Evolutionary conservation across 1,140 invertebrate genomes (phyloP), one percentile per base, ranked within the genome.

Genomic region (Piezodorus guildinii): DNA sequence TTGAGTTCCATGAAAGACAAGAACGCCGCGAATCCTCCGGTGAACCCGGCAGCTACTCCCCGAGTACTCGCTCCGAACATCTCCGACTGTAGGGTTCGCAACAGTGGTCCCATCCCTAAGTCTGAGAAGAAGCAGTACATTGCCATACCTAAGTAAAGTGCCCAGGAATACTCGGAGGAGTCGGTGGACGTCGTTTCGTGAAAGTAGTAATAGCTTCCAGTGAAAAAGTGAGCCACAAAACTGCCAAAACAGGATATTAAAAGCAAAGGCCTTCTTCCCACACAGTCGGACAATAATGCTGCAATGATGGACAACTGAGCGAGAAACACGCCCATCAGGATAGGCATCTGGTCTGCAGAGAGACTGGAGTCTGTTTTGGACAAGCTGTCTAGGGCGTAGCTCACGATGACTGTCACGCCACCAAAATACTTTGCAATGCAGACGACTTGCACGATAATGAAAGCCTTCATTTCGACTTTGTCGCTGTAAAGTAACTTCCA

Each of bases 281-380:
- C 64, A 56, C 70, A 70, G 64, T 80, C 78, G 21, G 80, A 76
- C 5, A 80, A 61, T 17, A 72, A 73, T 12, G 77, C 75, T 8
- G 72, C 66, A 43, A 69, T 34, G 27, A 77, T 69, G 1, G 77
- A n/a, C 79, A 0, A 78, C 74, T 12, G 75, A 61, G 30, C 79
- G 71, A 65, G 68, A 49, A 1, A 71, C 34, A 16, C 63, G 9
- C 68, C 70, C n/a, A 71, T 54, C 15, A 69, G 25, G n/a, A 71
- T 65, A 15, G 69, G 68, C 64, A 69, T 23, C 65, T 65, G 10
- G 63, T 69, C 44, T 64, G 60, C 16, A 15, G 49, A 16, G 17
- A 52, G 23, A 16, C 9, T 16, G 23, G 17, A 8, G 1, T 25
- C 49, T 16, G 6, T 63, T 65, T 62, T 51, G 1, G 64, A 60